These are phyloP conservation scores for Isoperla grammatica DNA, from an alignment of 2,888 invertebrate species.

Conservation along the genomic window DNA sequence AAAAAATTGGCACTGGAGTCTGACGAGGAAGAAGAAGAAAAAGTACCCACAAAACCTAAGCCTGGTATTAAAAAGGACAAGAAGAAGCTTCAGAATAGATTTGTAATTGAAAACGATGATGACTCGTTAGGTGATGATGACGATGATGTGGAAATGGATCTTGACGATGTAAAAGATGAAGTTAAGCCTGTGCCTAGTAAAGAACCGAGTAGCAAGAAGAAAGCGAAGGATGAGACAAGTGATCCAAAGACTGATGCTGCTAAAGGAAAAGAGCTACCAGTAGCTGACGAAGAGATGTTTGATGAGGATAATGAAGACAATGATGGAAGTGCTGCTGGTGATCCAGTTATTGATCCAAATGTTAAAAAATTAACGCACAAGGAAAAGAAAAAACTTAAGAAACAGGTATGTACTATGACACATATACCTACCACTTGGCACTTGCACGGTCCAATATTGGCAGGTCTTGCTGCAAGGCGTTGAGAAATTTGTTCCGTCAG, in stretches of 20 bases:
- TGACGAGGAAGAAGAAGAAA: slow-evolving; percentile 24
- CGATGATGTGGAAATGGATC: slow-evolving; percentile 26
- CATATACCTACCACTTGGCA: too few relatives aligned
- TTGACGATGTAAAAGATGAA: slow-evolving; percentile 36
- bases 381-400: slow-evolving; percentile 87
- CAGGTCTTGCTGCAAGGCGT: too few relatives aligned
- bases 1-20: slow-evolving; percentile 20
- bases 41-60: slow-evolving; percentile 8
- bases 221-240: slow-evolving; percentile 25
- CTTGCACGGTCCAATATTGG: too few relatives aligned
- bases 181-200: slow-evolving; percentile 33
- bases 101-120: slow-evolving; percentile 25
- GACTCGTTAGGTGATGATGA: slow-evolving; percentile 28
- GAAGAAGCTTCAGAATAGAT: slow-evolving; percentile 26
- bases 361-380: slow-evolving; percentile 78
- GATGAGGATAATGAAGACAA: slow-evolving; percentile 17
- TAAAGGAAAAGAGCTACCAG: slow-evolving; percentile 38
- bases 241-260: slow-evolving; percentile 32
- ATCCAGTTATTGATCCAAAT: slow-evolving; percentile 24
- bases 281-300: slow-evolving; percentile 36
- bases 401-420: slow-evolving; percentile 45
- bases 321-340: slow-evolving; percentile 16
- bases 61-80: slow-evolving; percentile 23
- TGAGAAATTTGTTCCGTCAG: too few relatives aligned
- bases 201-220: slow-evolving; percentile 34